A percentile compares a stretch with the other conserved stretches of the same genome.
Evolutionary conservation across 2,113 vertebrate genomes (phyloP).

Genomic region (Hemibagrus wyckioides): DNA sequence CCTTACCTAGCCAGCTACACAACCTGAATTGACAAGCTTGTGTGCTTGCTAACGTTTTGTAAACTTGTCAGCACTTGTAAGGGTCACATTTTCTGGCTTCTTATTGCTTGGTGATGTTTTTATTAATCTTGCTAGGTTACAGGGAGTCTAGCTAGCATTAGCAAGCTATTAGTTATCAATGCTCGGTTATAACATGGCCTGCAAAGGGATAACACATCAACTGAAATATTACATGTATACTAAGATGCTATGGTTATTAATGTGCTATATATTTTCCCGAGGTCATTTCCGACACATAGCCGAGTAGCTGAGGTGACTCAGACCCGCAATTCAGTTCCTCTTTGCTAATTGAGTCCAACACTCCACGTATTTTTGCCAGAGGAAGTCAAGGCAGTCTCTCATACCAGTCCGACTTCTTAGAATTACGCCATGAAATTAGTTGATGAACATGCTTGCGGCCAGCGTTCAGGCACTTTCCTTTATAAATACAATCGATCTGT

Average conservation of each 20-base stretch:
- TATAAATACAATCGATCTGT: slow-evolving; percentile 50
- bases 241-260: background rate
- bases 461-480: slow-evolving; percentile 32
- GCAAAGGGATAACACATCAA: background rate
- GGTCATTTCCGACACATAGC: background rate
- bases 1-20: background rate
- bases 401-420: background rate
- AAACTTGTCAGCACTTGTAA: background rate
- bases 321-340: background rate
- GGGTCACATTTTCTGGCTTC: background rate
- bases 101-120: background rate
- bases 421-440: background rate
- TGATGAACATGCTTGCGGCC: slow-evolving; percentile 22
- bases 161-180: background rate
- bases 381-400: background rate
- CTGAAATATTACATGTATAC: background rate
- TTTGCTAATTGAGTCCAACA: background rate
- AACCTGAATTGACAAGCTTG: background rate
- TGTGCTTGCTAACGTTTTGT: background rate
- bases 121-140: background rate
- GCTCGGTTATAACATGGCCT: background rate
- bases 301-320: background rate
- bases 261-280: background rate
- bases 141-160: background rate
- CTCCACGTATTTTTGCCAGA: background rate